phyloP scores from a whole-genome alignment of 2,797 vertebrate genomes.

The Buphagus erythrorhynchus region DNA sequence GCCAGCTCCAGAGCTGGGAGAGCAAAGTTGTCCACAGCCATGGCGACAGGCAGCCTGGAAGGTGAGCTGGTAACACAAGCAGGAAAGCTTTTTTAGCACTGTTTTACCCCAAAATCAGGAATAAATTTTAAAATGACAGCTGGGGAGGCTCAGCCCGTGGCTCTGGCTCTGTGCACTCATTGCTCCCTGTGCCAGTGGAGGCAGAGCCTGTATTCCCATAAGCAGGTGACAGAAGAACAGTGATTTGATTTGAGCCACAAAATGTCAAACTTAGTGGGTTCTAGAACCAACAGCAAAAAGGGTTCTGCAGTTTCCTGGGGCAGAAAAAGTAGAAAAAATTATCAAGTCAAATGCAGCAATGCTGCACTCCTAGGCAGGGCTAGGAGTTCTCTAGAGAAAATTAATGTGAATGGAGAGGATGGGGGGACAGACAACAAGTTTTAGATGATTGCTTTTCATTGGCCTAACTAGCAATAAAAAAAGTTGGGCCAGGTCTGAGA shows the following conservation, averaged over 20 bases:
- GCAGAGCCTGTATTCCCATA: not conserved
- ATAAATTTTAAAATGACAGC: not conserved
- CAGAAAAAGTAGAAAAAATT: not conserved
- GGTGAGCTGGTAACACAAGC: not conserved
- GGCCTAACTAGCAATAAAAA: constrained; percentile 11
- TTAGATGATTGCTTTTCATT: not conserved
- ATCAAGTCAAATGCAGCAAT: not conserved
- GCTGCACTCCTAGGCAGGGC: too few species aligned
- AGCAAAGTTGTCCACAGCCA: not conserved
- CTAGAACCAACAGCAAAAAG: not conserved
- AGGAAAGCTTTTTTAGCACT: not conserved
- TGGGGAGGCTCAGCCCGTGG: not conserved
- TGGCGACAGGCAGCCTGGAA: not conserved
- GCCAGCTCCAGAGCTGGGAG: not conserved
- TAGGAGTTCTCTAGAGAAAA: not conserved
- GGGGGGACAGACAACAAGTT: not conserved
- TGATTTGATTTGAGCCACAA: not conserved
- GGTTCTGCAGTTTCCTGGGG: not conserved
- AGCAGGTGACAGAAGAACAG: not conserved
- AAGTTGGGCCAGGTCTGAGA: not conserved
- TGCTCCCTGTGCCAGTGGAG: accelerated
- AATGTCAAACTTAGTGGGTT: not conserved
- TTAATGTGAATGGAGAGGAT: not conserved
- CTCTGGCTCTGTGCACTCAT: not conserved
- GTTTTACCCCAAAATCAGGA: not conserved